Evolutionary conservation across 2,113 vertebrate genomes (phyloP).

Genomic region (Onychorhynchus coronatus): DNA sequence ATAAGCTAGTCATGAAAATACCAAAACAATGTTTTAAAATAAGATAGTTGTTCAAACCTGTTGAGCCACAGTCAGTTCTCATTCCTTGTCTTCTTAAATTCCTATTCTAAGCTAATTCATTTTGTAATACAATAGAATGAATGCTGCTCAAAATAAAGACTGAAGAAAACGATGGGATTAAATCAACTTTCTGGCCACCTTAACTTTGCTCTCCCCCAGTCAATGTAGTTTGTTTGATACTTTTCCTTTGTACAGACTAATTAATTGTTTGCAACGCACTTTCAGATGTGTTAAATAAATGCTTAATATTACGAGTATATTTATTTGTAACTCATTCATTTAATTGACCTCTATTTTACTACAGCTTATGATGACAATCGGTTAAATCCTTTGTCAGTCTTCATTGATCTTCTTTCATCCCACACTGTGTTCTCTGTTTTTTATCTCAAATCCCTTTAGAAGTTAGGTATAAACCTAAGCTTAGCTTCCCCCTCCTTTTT

Average conservation of each 20-base stretch:
- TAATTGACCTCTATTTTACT: slow-evolving; percentile 2
- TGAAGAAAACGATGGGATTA: neutral
- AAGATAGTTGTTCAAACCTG: neutral
- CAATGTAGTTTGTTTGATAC: neutral
- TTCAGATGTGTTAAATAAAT: neutral
- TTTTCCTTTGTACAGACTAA: neutral
- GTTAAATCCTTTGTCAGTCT: neutral
- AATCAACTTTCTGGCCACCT: neutral
- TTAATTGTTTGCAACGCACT: neutral
- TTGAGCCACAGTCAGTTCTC: neutral
- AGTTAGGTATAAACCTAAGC: neutral
- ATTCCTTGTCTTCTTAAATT: neutral
- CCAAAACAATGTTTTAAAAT: neutral
- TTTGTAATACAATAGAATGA: neutral
- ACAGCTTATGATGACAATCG: neutral
- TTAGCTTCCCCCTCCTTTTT: neutral
- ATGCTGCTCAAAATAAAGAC: neutral
- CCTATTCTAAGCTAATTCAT: neutral
- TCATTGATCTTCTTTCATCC: neutral
- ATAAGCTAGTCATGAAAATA: neutral
- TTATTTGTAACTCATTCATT: neutral
- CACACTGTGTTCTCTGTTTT: neutral
- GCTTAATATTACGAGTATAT: neutral
- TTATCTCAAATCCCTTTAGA: neutral
- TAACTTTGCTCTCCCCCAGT: neutral